Evolutionary conservation across 2,888 invertebrate genomes (phyloP).

Genomic region (Tenodera sinensis): DNA sequence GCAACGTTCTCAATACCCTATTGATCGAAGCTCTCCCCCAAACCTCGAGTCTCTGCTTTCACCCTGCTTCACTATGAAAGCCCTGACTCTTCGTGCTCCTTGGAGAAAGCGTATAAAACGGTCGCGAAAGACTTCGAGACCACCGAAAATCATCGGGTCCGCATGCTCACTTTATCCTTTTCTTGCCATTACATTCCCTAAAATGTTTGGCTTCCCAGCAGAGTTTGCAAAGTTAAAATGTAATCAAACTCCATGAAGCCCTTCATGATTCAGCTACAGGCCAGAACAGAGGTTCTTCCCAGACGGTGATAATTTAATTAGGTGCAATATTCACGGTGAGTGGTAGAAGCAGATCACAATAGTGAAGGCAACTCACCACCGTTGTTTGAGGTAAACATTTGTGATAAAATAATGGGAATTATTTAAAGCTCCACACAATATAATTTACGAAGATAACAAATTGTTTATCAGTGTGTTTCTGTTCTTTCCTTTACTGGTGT

Average conservation of each 20-base stretch:
- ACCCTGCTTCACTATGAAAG: background rate
- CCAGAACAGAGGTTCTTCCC: too few relatives aligned
- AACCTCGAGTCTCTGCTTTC: background rate
- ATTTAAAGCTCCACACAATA: too few relatives aligned
- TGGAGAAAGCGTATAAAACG: background rate
- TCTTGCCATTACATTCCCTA: background rate
- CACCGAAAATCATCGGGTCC: background rate
- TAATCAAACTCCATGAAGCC: background rate
- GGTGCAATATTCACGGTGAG: too few relatives aligned
- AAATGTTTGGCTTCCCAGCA: background rate
- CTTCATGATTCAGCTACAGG: too few relatives aligned
- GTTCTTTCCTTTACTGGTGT: too few relatives aligned
- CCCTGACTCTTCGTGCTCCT: background rate
- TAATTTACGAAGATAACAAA: too few relatives aligned
- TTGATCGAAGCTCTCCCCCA: constrained; percentile 22
- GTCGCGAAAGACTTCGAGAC: background rate
- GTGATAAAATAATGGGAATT: too few relatives aligned
- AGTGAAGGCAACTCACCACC: too few relatives aligned
- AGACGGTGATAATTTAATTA: too few relatives aligned
- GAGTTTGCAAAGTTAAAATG: background rate
- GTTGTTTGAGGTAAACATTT: too few relatives aligned
- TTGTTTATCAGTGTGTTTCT: too few relatives aligned
- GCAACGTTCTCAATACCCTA: constrained; percentile 26
- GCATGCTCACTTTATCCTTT: background rate
- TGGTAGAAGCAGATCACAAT: too few relatives aligned